Percentiles rank a stretch among this genome's conserved stretches.
Conservation (phyloP, 1,140 invertebrate genomes). For the Drosophila bipectinata region DNA sequence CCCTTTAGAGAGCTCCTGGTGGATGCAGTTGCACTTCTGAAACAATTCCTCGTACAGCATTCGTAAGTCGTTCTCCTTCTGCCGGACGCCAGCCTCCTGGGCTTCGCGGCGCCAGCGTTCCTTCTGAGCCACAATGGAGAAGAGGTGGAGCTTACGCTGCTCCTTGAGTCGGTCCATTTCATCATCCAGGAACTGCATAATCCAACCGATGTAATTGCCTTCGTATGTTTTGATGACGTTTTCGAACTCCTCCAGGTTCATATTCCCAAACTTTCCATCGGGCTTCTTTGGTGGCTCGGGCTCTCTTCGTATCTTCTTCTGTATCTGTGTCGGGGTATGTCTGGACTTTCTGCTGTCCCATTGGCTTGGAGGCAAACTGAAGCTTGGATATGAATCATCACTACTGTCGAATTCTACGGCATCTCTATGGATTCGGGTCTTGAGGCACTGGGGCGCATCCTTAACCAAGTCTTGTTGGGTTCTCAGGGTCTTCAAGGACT, state of each 20-base stretch:
- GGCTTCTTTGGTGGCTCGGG: not conserved
- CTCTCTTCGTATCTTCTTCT: too few species aligned
- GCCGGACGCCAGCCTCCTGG: constrained; percentile 87
- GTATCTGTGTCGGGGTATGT: too few species aligned
- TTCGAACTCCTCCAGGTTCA: constrained; percentile 49
- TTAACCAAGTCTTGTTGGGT: constrained; percentile 22
- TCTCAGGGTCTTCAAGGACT: constrained; percentile 54
- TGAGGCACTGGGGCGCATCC: constrained; percentile 38
- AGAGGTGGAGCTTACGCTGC: constrained; percentile 89
- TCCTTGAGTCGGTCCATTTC: constrained; percentile 88
- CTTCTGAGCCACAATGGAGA: constrained; percentile 88
- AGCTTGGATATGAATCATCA: not conserved
- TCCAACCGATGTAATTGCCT: constrained; percentile 62
- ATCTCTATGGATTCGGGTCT: constrained; percentile 2
- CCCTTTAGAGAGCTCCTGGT: constrained; percentile 86
- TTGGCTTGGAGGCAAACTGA: not conserved
- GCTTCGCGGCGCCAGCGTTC: constrained; percentile 88
- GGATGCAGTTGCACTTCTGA: constrained; percentile 82
- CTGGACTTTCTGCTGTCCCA: not conserved
- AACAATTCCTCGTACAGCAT: constrained; percentile 90
- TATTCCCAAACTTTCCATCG: not conserved
- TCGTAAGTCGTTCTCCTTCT: constrained; percentile 87
- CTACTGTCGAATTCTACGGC: not conserved
- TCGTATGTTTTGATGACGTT: constrained; percentile 63
- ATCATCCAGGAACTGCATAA: constrained; percentile 84